These are phyloP conservation scores for Rallus crepitans DNA, from an alignment of 2,797 vertebrate species.

Conservation along the genomic window DNA sequence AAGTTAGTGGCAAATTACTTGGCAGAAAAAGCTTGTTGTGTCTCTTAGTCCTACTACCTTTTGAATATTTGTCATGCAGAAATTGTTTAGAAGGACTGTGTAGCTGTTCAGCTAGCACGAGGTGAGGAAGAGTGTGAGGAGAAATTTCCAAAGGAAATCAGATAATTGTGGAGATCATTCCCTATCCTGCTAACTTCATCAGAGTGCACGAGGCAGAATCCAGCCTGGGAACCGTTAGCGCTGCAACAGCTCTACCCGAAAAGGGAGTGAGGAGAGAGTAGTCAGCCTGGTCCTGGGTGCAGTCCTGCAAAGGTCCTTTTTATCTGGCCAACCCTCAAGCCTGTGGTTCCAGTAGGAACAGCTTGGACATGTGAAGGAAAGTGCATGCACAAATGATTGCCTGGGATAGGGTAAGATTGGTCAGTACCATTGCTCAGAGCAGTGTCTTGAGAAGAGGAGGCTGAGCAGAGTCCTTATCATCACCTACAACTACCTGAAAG, in stretches of 20 bases:
- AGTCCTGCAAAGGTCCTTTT: not conserved
- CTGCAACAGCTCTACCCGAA: not conserved
- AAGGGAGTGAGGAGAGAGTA: not conserved
- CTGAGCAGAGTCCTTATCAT: too few relatives aligned
- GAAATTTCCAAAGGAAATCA: not conserved
- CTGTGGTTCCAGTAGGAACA: not conserved
- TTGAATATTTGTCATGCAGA: not conserved
- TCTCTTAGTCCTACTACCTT: not conserved
- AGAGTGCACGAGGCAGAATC: not conserved
- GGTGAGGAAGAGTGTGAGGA: not conserved
- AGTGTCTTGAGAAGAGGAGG: not conserved
- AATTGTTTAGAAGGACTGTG: not conserved
- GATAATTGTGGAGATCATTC: not conserved
- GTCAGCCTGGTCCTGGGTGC: not conserved
- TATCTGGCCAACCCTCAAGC: accelerated
- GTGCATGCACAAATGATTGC: not conserved
- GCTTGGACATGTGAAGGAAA: not conserved
- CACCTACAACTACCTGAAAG: too few relatives aligned
- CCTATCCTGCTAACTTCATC: not conserved
- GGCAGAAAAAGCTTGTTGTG: not conserved
- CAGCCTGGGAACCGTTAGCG: not conserved
- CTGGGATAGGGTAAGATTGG: not conserved
- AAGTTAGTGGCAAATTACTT: not conserved
- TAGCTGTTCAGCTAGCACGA: not conserved
- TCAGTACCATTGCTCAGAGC: not conserved